phyloP scores from a whole-genome alignment of 2,888 invertebrate species.

The Lithophane leautieri region DNA sequence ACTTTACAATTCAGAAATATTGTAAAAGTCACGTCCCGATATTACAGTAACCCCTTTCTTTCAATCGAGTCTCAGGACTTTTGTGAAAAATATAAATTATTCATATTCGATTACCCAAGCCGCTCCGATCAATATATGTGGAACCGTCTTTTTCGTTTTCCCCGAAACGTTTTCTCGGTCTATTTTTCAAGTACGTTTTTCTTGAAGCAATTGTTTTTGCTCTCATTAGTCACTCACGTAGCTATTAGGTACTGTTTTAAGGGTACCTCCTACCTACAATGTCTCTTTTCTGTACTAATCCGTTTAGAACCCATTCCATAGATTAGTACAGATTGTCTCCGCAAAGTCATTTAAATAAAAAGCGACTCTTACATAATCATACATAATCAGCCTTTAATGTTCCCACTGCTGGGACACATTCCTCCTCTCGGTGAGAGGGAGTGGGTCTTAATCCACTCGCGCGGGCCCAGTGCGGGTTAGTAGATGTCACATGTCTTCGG shows the following conservation, averaged over 20 bases:
- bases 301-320: background rate
- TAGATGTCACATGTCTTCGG: no score
- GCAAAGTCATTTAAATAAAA: no score
- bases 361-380: no score
- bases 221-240: conserved; percentile 30
- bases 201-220: conserved; percentile 29
- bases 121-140: conserved; percentile 46
- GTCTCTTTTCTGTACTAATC: background rate
- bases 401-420: no score
- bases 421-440: no score
- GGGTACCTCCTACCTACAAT: background rate
- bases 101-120: conserved; percentile 61
- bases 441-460: no score
- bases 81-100: conserved; percentile 65
- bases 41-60: conserved; percentile 62
- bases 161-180: background rate
- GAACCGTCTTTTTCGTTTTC: conserved; percentile 14
- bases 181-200: conserved; percentile 27
- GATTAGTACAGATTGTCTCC: no score
- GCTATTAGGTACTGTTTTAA: conserved; percentile 9
- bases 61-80: conserved; percentile 59
- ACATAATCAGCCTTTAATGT: no score
- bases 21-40: conserved; percentile 57
- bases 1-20: conserved; percentile 47
- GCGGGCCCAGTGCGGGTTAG: no score